Evolutionary conservation across 2,797 vertebrate species (phyloP).

Genomic region (Gallinago solitaria): DNA sequence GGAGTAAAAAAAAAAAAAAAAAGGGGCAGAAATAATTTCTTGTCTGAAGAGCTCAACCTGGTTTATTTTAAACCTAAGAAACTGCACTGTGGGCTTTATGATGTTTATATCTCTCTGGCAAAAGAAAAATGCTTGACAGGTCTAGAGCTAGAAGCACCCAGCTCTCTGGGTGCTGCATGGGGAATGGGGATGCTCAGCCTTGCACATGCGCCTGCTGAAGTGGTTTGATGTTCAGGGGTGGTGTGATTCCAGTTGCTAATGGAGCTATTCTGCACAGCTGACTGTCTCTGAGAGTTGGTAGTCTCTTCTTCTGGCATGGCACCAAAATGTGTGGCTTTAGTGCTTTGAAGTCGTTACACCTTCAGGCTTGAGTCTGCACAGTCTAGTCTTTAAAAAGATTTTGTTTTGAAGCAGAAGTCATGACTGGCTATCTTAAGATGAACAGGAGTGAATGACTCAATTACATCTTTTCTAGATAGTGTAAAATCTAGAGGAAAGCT

Average conservation of each 20-base stretch:
- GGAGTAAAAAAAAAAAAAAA: background rate
- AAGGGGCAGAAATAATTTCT: background rate
- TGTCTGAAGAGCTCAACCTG: background rate
- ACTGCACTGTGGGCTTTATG: background rate
- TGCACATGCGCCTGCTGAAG: fast-evolving
- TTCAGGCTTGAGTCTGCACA: background rate
- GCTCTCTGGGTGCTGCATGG: fast-evolving
- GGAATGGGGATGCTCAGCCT: fast-evolving
- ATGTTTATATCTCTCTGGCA: background rate
- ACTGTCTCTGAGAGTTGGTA: background rate
- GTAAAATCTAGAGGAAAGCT: background rate
- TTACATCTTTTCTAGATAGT: background rate
- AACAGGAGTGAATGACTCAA: background rate
- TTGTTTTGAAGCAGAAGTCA: background rate
- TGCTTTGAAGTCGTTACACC: background rate
- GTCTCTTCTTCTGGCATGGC: background rate
- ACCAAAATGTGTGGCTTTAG: background rate
- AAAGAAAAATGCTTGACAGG: background rate
- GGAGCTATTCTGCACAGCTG: background rate
- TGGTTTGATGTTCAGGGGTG: background rate
- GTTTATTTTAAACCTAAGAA: slow-evolving; percentile 19
- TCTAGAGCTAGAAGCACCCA: background rate
- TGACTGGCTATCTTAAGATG: background rate
- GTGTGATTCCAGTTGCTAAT: background rate
- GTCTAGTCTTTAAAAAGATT: background rate